Percentiles rank a stretch among this genome's conserved stretches.
phyloP scores from a whole-genome alignment of 2,797 vertebrate genomes.

The Staurois parvus region DNA sequence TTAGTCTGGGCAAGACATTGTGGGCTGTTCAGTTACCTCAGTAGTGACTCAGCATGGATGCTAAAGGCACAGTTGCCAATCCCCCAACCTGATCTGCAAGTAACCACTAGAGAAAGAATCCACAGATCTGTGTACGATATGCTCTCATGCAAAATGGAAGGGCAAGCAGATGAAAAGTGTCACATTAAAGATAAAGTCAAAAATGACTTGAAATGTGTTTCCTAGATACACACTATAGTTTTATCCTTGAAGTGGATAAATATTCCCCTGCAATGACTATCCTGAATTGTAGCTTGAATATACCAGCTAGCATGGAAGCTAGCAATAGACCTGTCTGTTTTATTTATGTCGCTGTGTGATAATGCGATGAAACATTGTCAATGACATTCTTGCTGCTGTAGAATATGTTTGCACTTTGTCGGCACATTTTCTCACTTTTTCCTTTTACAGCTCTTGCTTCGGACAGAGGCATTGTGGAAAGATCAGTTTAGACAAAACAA shows the following conservation, averaged over 20 bases:
- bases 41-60: too few species aligned
- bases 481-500: neutral
- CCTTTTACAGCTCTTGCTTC: neutral
- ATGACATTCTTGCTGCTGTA: neutral
- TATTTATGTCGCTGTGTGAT: neutral
- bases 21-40: too few species aligned
- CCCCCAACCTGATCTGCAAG: too few species aligned
- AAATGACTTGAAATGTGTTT: too few species aligned
- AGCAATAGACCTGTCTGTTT: neutral
- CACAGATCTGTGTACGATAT: too few species aligned
- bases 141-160: too few species aligned
- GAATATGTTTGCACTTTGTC: slow-evolving; percentile 18
- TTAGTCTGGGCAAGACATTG: too few species aligned
- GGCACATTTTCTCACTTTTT: slow-evolving; percentile 25
- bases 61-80: too few species aligned
- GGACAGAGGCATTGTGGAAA: neutral
- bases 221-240: neutral
- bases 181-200: too few species aligned
- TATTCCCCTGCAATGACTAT: neutral
- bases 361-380: neutral
- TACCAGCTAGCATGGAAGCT: neutral
- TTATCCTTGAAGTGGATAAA: neutral
- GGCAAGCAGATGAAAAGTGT: too few species aligned
- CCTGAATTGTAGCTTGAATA: neutral
- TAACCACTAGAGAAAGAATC: too few species aligned